Evolutionary conservation across 2,113 vertebrate genomes (phyloP), one percentile per base, ranked within the genome.

Genomic region (Tachysurus fulvidraco): DNA sequence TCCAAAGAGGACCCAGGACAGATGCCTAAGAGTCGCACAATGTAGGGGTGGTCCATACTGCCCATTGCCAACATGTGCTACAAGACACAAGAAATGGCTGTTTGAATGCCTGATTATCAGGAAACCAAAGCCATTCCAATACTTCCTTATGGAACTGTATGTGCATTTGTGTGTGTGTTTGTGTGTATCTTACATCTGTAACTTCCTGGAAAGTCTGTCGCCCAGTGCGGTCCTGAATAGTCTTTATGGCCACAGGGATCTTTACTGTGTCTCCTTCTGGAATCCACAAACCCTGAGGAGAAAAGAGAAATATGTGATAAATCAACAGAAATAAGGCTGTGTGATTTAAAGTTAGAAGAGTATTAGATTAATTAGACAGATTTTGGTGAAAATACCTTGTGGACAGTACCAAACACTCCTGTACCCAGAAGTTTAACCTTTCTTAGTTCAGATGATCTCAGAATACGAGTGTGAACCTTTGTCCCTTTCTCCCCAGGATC

Each of bases 171-270:
- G 41, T 60, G 54, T 21, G 30, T 30, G 41, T 28, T 1, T 0
- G 23, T 9, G 11, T 87, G 88, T 62, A 83, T 79, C 96, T 96
- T 91, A 98, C 97, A 57, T 98, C 97, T 3, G 97, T 98, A 85
- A 97, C 88, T 44, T 94, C 92, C 44, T 94, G 92, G 91, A 97
- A 98, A n/a, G 94, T 95, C 71, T 97, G 96, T 80, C 95, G 93
- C 36, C 96, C 96, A 14, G 92, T 96, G 85, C 95, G 95, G 87
- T 97, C 97, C 82, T 96, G 93, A 85, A 97, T 96, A 12, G 96
- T 96, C 92, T 97, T 99, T 90, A 99, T 98, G 85, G 97, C 97
- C 84, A 99, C 97, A 36, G 97, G 97, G 89, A 98, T 96, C 93
- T 98, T 99, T 89, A 99, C 95, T 12, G 96, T 96, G 81, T 98